A percentile compares a stretch with the other conserved stretches of the same genome.
Conservation (phyloP, 64 coral and sea anemone genomes). For the Anthopleura sola region DNA sequence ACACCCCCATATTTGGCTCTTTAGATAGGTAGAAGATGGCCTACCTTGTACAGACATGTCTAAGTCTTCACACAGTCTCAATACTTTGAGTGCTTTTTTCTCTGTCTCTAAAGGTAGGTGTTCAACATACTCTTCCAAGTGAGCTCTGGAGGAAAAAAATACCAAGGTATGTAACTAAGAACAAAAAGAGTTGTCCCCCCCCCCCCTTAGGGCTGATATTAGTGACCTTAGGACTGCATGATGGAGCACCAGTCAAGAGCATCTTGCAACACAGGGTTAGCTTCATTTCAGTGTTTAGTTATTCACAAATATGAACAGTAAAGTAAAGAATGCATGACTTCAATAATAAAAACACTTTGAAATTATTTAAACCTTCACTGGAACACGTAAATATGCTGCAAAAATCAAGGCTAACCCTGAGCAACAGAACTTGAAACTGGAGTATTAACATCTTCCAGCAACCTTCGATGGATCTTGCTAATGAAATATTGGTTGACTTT, state of each 20-base stretch:
- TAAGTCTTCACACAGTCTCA: conserved; percentile 79
- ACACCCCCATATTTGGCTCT: too few relatives aligned
- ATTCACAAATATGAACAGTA: background rate
- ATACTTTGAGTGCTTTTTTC: conserved; percentile 91
- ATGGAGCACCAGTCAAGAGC: too few relatives aligned
- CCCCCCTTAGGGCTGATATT: too few relatives aligned
- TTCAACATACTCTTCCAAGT: conserved; percentile 92
- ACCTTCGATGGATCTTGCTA: background rate
- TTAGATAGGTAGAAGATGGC: background rate
- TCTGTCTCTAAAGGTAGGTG: conserved; percentile 95
- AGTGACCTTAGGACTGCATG: too few relatives aligned
- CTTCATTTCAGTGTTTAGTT: too few relatives aligned
- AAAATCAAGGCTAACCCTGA: too few relatives aligned
- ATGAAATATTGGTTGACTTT: background rate
- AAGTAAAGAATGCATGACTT: too few relatives aligned
- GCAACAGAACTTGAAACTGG: too few relatives aligned
- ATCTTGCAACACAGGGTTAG: too few relatives aligned
- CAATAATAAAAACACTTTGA: too few relatives aligned
- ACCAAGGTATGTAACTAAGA: background rate
- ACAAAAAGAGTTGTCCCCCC: background rate
- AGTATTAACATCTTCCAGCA: background rate
- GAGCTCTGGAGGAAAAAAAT: conserved; percentile 34
- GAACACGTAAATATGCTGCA: too few relatives aligned
- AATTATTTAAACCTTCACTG: too few relatives aligned
- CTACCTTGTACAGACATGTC: conserved; percentile 78